Evolutionary conservation across 2,888 invertebrate species (phyloP).

Genomic region (Melolontha melolontha): DNA sequence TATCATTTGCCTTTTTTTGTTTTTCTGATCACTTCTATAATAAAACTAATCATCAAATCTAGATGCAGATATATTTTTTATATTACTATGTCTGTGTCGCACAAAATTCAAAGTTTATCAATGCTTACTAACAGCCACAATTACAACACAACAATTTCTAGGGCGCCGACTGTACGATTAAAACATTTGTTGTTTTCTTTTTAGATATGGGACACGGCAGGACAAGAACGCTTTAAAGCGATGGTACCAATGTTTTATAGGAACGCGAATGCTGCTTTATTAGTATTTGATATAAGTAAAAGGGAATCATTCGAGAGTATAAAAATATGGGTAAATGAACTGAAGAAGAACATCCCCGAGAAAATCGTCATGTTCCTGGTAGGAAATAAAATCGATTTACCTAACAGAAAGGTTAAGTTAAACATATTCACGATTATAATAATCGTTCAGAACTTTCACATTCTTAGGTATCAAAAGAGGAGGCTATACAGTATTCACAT

Average conservation of each 20-base stretch:
- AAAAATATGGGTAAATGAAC: constrained; percentile 87
- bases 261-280: constrained; percentile 89
- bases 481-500: constrained; percentile 81
- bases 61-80: no score
- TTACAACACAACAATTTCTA: no score
- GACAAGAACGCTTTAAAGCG: constrained; percentile 87
- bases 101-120: no score
- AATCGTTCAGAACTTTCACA: no score
- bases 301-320: constrained; percentile 80
- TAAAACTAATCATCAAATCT: no score
- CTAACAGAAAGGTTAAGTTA: constrained; percentile 70
- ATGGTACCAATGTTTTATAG: constrained; percentile 97
- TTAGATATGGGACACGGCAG: constrained; percentile 91
- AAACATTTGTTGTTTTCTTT: no score
- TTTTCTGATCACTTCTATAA: no score
- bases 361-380: constrained; percentile 83
- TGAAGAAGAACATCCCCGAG: constrained; percentile 82
- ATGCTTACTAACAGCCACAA: no score
- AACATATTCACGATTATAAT: no score
- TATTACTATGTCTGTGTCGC: no score
- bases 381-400: constrained; percentile 88
- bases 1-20: no score
- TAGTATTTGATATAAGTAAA: constrained; percentile 89
- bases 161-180: no score
- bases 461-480: constrained; percentile 70